Percentiles rank a stretch among this genome's conserved stretches.
phyloP scores from a whole-genome alignment of 2,797 vertebrate genomes.

The Sphenodon punctatus region DNA sequence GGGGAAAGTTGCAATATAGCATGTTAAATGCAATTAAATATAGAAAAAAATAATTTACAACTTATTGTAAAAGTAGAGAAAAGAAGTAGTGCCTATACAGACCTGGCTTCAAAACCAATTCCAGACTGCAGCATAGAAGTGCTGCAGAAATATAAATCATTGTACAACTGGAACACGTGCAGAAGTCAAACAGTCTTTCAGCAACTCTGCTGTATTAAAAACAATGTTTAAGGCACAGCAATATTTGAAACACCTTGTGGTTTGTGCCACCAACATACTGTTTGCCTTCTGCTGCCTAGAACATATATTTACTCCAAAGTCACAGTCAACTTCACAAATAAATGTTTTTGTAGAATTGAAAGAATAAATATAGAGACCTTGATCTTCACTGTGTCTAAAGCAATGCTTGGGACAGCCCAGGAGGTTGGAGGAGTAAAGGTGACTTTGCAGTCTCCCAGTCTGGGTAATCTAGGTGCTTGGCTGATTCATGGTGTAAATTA shows the following conservation, averaged over 20 bases:
- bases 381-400: constrained; percentile 41
- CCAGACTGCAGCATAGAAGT: not conserved
- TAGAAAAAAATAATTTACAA: not conserved
- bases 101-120: constrained; percentile 39
- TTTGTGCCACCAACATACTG: constrained; percentile 44
- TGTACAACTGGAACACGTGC: constrained; percentile 35
- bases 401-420: constrained; percentile 22
- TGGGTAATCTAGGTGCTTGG: not conserved
- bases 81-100: not conserved
- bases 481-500: not conserved
- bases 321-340: constrained; percentile 49
- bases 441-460: constrained; percentile 1
- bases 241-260: constrained; percentile 50
- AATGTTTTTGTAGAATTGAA: constrained; percentile 35
- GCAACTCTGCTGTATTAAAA: constrained; percentile 51
- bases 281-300: constrained; percentile 47
- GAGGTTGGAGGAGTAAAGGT: constrained; percentile 27
- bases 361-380: constrained; percentile 30
- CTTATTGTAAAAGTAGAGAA: constrained; percentile 1
- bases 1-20: constrained; percentile 21
- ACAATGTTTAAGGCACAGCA: constrained; percentile 50
- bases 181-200: constrained; percentile 35
- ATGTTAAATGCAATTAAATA: not conserved
- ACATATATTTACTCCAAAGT: constrained; percentile 56
- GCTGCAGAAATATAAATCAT: constrained; percentile 13